Percentiles rank a stretch among this genome's conserved stretches.
Evolutionary conservation across 2,888 invertebrate genomes (phyloP).

Genomic region (Podabrus alpinus): DNA sequence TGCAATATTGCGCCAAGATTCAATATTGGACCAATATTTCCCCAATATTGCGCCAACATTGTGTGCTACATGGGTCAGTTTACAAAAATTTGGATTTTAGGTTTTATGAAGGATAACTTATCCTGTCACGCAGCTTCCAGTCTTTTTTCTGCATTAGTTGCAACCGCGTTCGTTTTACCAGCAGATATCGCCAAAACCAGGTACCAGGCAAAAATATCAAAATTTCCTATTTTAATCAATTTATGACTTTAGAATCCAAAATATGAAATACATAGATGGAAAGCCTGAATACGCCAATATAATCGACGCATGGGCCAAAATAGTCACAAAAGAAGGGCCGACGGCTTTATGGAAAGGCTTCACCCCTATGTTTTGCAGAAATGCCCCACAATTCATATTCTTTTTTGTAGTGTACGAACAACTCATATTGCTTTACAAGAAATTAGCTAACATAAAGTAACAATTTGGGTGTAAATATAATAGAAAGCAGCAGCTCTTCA

Average conservation of each 20-base stretch:
- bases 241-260: conserved; percentile 78
- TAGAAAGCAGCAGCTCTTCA: too few relatives aligned
- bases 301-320: conserved; percentile 74
- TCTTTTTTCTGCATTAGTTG: background rate
- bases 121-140: background rate
- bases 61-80: too few relatives aligned
- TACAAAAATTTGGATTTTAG: background rate
- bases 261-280: conserved; percentile 82
- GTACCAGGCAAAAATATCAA: too few relatives aligned
- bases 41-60: background rate
- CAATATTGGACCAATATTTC: too few relatives aligned
- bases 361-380: conserved; percentile 67
- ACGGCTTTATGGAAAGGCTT: conserved; percentile 96
- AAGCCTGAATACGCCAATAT: conserved; percentile 83
- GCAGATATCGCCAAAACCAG: conserved; percentile 4
- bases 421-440: conserved; percentile 1
- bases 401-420: conserved; percentile 36
- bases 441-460: background rate
- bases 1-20: too few relatives aligned
- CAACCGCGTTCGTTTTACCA: background rate
- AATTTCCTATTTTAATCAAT: too few relatives aligned
- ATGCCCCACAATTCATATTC: conserved; percentile 35
- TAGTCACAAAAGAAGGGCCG: conserved; percentile 82
- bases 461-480: background rate
- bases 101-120: background rate